These are phyloP conservation scores for Sparus aurata DNA, from an alignment of 2,797 vertebrate species.

Conservation along the genomic window DNA sequence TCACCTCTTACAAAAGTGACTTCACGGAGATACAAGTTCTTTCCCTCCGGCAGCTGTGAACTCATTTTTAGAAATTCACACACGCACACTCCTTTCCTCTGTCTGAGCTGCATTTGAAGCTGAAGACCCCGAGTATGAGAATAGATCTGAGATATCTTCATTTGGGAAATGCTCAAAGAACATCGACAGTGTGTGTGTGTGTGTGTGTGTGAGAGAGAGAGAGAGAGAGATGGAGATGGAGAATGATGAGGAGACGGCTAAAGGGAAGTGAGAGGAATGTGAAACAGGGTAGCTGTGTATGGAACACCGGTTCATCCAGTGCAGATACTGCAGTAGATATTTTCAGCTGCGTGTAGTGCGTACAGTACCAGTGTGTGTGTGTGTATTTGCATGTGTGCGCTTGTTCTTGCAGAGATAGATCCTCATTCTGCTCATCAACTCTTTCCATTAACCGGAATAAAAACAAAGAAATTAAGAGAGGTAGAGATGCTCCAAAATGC, in stretches of 20 bases:
- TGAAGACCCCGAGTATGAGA: slow-evolving; percentile 23
- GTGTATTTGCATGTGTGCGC: no score
- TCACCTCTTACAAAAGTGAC: slow-evolving; percentile 4
- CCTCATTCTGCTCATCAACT: neutral
- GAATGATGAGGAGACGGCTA: slow-evolving; percentile 14
- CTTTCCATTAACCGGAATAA: no score
- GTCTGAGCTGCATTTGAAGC: slow-evolving; percentile 32
- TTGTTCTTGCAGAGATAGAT: neutral
- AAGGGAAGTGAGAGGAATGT: slow-evolving; percentile 29
- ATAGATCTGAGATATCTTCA: slow-evolving; percentile 47
- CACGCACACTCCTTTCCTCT: slow-evolving; percentile 1
- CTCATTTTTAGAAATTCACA: slow-evolving; percentile 24
- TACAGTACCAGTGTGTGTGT: neutral
- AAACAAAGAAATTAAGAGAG: neutral
- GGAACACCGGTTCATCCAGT: slow-evolving; percentile 7
- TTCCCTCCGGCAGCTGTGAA: slow-evolving; percentile 6
- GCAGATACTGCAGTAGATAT: slow-evolving; percentile 30
- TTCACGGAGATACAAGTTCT: slow-evolving; percentile 23
- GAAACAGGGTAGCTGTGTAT: slow-evolving; percentile 5
- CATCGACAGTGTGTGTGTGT: neutral
- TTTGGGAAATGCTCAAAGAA: slow-evolving; percentile 33
- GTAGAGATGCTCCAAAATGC: neutral
- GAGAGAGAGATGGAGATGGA: slow-evolving; percentile 11
- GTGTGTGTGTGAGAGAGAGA: slow-evolving; percentile 6
- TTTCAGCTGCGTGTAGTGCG: neutral